Percentiles rank a stretch among this genome's conserved stretches.
Conservation (phyloP, 2,888 invertebrate species). For the Phaonia tiefii region DNA sequence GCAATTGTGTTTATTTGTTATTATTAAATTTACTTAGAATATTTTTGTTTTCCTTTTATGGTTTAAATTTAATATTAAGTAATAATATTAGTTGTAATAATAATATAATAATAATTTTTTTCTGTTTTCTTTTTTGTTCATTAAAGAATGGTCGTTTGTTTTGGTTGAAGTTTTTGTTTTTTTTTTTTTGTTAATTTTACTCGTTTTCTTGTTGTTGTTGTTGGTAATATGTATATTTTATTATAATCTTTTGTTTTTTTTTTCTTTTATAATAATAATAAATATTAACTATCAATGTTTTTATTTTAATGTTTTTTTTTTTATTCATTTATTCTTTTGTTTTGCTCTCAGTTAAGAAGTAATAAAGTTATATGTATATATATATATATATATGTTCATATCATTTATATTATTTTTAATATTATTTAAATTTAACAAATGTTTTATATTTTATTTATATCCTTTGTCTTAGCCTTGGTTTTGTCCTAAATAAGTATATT, state of each 20-base stretch:
- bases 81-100: constrained; percentile 34
- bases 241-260: constrained; percentile 14
- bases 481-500: constrained; percentile 59
- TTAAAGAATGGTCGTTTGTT: constrained; percentile 66
- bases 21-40: constrained; percentile 55
- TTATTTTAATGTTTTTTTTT: constrained; percentile 46
- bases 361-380: constrained; percentile 60
- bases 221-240: constrained; percentile 46
- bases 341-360: constrained; percentile 52
- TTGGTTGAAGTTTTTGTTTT: constrained; percentile 40
- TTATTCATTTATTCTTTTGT: constrained; percentile 26
- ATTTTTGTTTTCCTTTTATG: constrained; percentile 34
- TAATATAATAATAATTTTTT: constrained; percentile 34
- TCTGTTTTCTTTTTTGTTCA: constrained; percentile 55
- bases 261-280: constrained; percentile 59
- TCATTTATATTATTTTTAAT: constrained; percentile 21
- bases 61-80: constrained; percentile 42
- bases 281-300: constrained; percentile 67
- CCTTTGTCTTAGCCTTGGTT: constrained; percentile 60
- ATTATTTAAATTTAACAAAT: constrained; percentile 57
- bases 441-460: constrained; percentile 48
- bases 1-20: constrained; percentile 18
- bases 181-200: constrained; percentile 36
- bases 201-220: constrained; percentile 46
- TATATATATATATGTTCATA: constrained; percentile 40